Evolutionary conservation across 2,113 vertebrate genomes (phyloP), one percentile per base, ranked within the genome.

Genomic region (Sorex araneus): DNA sequence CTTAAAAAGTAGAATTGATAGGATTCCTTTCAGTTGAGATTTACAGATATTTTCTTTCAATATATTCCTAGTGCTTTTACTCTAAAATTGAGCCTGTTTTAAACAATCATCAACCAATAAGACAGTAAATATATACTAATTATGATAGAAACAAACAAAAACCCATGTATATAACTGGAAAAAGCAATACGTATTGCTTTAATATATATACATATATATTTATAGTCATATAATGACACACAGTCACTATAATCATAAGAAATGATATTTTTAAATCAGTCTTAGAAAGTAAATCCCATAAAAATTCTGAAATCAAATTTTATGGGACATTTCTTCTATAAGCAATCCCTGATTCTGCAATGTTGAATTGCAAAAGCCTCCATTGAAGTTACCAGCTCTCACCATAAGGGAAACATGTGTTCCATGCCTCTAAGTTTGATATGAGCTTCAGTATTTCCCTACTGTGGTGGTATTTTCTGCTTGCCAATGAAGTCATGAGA

Each of bases 21-120:
- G 9, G 23, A 87, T 86, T 57, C 45, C 45, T 77, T 80, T 47
- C 54, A n/a, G 28, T 18, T 66, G 27, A 89, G 47, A 91, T 64
- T 70, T 74, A 89, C 60, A 96, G 91, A 57, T 19, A 74, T 32
- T 60, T 40, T 57, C 11, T 5, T 84, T 80, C 82, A 66, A 1
- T 81, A 36, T 75, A 54, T 78, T 90, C 4, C 30, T 57, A 1
- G 1, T 74, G 3, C 4, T 19, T 50, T 90, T 57, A 40, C 13
- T 50, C 6, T 76, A 67, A 90, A 94, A 79, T 40, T 79, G 13
- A 80, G 40, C 43, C 66, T 47, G 43, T 13, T 27, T 54, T 54
- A 43, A 73, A 54, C 21, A 2, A 77, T 89, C 45, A 3, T 34
- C 10, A 60, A 40, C 19, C 71, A 82, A 63, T 83, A 75, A 84